Conservation (phyloP, 2,888 invertebrate species). For the Lissocephala sabroskyi region DNA sequence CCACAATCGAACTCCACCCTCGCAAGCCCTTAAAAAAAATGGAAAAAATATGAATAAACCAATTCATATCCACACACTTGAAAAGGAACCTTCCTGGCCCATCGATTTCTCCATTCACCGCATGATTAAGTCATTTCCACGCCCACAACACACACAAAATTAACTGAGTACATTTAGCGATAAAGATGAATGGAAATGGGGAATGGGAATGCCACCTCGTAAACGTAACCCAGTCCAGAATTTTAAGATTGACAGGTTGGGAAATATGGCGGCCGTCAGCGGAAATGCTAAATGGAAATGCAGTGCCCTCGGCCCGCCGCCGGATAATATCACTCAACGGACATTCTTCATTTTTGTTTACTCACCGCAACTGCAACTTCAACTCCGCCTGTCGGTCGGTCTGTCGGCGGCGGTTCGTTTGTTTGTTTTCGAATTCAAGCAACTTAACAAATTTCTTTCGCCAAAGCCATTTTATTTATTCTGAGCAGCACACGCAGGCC, state of each 20-base stretch:
- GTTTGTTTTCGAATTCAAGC: constrained; percentile 27
- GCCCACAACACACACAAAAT: too few species aligned
- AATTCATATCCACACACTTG: too few species aligned
- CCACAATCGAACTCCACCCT: too few species aligned
- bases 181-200: too few species aligned
- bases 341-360: constrained; percentile 62
- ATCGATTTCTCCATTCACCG: too few species aligned
- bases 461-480: constrained; percentile 40
- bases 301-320: constrained; percentile 11
- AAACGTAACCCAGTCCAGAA: constrained; percentile 4
- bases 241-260: constrained; percentile 17
- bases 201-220: neutral
- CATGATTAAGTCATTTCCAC: too few species aligned
- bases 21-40: too few species aligned
- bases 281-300: constrained; percentile 49
- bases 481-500: constrained; percentile 13
- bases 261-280: constrained; percentile 57
- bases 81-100: too few species aligned
- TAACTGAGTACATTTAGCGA: too few species aligned
- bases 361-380: constrained; percentile 24
- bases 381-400: neutral
- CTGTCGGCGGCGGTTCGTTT: constrained; percentile 1
- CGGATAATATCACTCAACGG: constrained; percentile 65
- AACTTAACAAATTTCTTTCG: constrained; percentile 31
- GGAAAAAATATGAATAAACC: too few species aligned